A percentile compares a stretch with the other conserved stretches of the same genome.
Conservation (phyloP, 1,140 invertebrate genomes). For the Drosophila oshimai region DNA sequence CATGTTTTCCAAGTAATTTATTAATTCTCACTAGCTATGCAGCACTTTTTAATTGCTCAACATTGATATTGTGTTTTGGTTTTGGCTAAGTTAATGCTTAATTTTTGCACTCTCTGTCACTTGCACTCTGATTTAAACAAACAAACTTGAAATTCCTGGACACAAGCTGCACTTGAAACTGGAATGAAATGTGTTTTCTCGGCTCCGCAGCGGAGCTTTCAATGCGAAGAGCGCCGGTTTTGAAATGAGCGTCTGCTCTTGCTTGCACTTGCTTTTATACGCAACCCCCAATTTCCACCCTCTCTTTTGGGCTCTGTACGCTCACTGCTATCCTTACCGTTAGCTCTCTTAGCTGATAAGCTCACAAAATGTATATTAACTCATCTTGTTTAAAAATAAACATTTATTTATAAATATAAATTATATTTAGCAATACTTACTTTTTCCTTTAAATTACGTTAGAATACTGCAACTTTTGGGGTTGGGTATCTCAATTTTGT, state of each 20-base stretch:
- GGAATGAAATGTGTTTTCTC: conserved; percentile 19
- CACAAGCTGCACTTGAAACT: conserved; percentile 50
- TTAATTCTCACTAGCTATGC: conserved; percentile 2
- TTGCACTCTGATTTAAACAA: neutral
- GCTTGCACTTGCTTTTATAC: conserved; percentile 16
- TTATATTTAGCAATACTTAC: too few relatives aligned
- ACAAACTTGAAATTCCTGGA: conserved; percentile 32
- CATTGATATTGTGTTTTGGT: neutral
- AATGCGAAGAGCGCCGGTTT: conserved; percentile 57
- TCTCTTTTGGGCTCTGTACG: neutral
- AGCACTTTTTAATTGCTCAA: conserved; percentile 13
- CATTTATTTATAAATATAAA: too few relatives aligned
- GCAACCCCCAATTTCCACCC: neutral
- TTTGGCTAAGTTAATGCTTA: too few relatives aligned
- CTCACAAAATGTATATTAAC: neutral
- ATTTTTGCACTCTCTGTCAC: conserved; percentile 1
- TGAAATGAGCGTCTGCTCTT: conserved; percentile 19
- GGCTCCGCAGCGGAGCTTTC: conserved; percentile 32
- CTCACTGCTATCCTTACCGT: neutral
- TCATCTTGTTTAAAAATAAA: neutral
- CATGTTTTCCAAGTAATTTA: conserved; percentile 16
- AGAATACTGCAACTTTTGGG: too few relatives aligned
- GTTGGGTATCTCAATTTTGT: too few relatives aligned
- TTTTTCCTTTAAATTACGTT: too few relatives aligned
- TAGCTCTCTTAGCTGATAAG: neutral